A percentile compares a stretch with the other conserved stretches of the same genome.
phyloP scores from a whole-genome alignment of 2,888 invertebrate genomes.

The Masnerella sp. region DNA sequence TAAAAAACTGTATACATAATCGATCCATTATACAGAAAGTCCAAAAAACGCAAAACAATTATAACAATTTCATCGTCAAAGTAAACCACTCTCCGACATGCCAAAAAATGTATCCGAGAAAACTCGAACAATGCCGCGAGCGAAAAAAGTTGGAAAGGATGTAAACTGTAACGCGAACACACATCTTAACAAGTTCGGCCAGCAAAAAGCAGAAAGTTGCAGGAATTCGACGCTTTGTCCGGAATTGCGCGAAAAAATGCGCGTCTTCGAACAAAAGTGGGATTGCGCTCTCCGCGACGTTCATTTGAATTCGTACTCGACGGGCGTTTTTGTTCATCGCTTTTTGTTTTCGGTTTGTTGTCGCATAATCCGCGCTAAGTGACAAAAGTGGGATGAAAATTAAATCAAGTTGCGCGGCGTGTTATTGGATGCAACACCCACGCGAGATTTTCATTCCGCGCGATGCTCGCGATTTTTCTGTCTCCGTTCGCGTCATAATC shows the following conservation, averaged over 20 bases:
- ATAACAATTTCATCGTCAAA: not conserved
- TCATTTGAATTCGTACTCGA: no score
- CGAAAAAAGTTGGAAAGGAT: constrained; percentile 33
- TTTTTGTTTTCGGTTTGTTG: not conserved
- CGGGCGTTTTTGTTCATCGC: constrained; percentile 11
- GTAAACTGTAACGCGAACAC: constrained; percentile 28
- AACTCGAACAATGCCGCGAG: constrained; percentile 4
- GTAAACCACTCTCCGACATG: not conserved
- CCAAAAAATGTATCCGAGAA: not conserved
- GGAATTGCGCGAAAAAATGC: constrained; percentile 38
- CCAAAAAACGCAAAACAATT: no score
- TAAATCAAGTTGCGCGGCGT: constrained; percentile 33
- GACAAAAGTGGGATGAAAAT: constrained; percentile 46
- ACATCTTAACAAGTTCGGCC: constrained; percentile 32
- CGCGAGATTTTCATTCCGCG: constrained; percentile 43
- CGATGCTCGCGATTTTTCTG: constrained; percentile 27
- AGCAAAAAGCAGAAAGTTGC: constrained; percentile 38
- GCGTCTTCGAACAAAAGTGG: constrained; percentile 35
- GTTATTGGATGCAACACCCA: constrained; percentile 49
- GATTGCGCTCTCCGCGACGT: constrained; percentile 14
- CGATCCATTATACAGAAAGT: no score
- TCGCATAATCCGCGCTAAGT: constrained; percentile 27
- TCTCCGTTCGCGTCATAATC: constrained; percentile 27
- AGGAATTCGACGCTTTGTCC: constrained; percentile 37
- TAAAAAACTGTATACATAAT: no score